Evolutionary conservation across 2,888 invertebrate species (phyloP), one percentile per base, ranked within the genome.

Genomic region (Ditylenchus weischeri): DNA sequence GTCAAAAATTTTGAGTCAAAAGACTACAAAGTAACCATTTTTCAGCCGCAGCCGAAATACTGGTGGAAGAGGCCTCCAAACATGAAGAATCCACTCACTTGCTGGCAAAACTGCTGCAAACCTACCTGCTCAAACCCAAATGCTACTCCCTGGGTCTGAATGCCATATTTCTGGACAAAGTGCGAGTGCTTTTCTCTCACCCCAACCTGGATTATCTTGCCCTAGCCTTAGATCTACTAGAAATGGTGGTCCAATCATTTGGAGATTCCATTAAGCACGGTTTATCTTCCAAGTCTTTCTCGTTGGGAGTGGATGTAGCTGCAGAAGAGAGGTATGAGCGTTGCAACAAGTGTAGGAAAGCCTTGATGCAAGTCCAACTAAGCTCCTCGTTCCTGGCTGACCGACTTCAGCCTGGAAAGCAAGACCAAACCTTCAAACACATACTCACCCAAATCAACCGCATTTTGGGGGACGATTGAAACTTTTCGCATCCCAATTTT

Each of bases 301-400:
- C 66, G 15, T 58, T 69, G 54, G 72, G 76, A 18, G 72, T 72
- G 19, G 72, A 72, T 64, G 61, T 72, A 38, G 66, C 74, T 13
- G 75, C 72, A 18, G 72, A 72, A 21, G 57, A 75, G 36, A 70
- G 72, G 18, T 68, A 60, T 61, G 66, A 68, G 43, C 68, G 68
- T 13, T 68, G 68, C 36, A 51, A 35, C 10, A 47, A 49, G n/a
- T 68, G 68, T 35, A 57, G 58, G 18, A 67, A 43, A n/a, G 68
- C 60, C 15, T 54, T 68, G 4, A 47, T 68, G 57, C 48, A 66
- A 50, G 58, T 68, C 38, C 68, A 57, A n/a, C 38, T 68, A 11
- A 68, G 64, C 21, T 48, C 68, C 11, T 23, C 68, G 1, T 68
- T 68, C 19, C 35, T 58, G 48, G 43, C 36, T 13, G 68, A 68